Evolutionary conservation across 2,113 vertebrate genomes (phyloP).

Genomic region (Muntiacus muntjak): DNA sequence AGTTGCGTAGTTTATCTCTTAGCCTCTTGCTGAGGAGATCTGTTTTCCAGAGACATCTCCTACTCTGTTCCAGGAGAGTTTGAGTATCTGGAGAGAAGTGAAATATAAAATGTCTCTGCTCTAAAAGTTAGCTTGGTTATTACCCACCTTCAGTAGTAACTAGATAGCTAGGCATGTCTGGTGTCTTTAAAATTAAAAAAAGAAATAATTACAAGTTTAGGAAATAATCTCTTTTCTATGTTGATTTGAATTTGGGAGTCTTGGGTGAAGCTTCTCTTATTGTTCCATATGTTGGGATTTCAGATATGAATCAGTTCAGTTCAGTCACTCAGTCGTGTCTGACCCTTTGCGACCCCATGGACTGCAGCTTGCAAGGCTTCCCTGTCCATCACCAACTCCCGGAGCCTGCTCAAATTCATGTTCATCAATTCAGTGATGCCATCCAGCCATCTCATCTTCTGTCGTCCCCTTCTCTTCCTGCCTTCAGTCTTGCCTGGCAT

Average conservation of each 20-base stretch:
- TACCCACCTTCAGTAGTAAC: background rate
- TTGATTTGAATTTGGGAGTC: constrained; percentile 1
- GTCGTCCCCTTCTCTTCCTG: background rate
- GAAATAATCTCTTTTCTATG: constrained; percentile 10
- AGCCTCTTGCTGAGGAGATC: background rate
- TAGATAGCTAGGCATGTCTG: background rate
- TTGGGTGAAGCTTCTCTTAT: constrained; percentile 9
- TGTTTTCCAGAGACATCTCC: background rate
- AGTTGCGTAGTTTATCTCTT: background rate
- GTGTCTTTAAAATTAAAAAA: background rate
- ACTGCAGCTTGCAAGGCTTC: background rate
- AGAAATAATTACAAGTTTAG: background rate
- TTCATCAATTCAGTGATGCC: background rate
- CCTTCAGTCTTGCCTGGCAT: background rate
- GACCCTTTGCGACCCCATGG: background rate
- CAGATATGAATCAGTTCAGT: background rate
- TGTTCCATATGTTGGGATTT: constrained; percentile 8
- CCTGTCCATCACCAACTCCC: background rate
- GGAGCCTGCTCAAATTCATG: background rate
- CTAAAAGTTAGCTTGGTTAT: background rate
- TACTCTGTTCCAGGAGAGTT: background rate
- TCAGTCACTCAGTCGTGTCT: background rate
- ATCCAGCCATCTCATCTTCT: background rate
- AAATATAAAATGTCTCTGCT: background rate
- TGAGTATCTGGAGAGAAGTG: constrained; percentile 16